Conservation (phyloP, 2,113 vertebrate species). For the Cheilinus undulatus region DNA sequence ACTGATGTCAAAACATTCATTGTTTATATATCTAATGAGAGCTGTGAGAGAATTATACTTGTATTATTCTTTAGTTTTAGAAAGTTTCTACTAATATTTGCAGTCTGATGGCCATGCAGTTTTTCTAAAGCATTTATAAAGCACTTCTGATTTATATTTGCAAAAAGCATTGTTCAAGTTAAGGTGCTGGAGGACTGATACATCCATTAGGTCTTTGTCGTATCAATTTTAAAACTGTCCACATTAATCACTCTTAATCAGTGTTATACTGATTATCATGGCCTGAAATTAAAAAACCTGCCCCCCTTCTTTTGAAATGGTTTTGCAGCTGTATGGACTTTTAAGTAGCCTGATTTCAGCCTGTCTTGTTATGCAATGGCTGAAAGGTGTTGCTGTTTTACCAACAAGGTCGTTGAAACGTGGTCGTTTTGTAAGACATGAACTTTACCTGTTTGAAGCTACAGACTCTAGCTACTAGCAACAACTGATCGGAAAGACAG, state of each 20-base stretch:
- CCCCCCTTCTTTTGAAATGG: neutral
- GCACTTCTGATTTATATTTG: too few relatives aligned
- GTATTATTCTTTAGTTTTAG: too few relatives aligned
- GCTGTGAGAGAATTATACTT: neutral
- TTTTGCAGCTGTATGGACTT: neutral
- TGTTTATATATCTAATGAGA: neutral
- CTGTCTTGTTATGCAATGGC: too few relatives aligned
- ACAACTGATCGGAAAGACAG: too few relatives aligned
- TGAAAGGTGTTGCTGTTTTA: too few relatives aligned
- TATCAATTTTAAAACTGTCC: neutral
- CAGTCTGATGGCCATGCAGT: neutral
- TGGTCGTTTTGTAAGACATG: too few relatives aligned
- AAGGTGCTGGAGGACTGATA: neutral
- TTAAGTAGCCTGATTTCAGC: neutral
- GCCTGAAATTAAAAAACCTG: neutral
- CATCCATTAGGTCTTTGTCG: constrained; percentile 14
- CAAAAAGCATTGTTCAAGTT: too few relatives aligned
- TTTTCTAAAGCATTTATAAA: neutral
- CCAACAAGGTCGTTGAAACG: too few relatives aligned
- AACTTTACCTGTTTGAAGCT: too few relatives aligned
- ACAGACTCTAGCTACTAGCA: accelerated
- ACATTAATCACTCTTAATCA: neutral
- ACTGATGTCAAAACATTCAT: neutral
- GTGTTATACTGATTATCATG: neutral
- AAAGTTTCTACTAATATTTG: neutral